phyloP scores from a whole-genome alignment of 2,888 invertebrate genomes.

The Xylota sylvarum region DNA sequence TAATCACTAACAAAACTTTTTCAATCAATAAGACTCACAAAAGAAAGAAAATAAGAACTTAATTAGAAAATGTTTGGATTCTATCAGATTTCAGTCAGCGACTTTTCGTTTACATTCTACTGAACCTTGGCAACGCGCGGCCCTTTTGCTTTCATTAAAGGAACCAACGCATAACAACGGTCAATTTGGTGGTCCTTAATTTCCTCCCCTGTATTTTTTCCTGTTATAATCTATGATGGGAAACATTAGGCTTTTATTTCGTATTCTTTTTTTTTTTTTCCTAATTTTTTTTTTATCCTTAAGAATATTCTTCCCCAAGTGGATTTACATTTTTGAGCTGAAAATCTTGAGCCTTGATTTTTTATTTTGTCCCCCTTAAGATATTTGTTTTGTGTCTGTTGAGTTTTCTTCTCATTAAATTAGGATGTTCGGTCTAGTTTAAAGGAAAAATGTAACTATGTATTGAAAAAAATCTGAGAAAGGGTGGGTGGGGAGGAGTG shows the following conservation, averaged over 20 bases:
- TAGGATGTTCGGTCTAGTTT: not conserved
- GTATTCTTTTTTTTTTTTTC: not conserved
- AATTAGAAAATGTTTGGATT: slow-evolving; percentile 5
- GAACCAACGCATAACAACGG: not conserved
- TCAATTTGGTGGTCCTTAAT: slow-evolving; percentile 7
- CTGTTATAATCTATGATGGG: slow-evolving; percentile 1
- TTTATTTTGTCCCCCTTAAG: not conserved
- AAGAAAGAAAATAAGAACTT: slow-evolving; percentile 10
- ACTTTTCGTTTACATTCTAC: not conserved
- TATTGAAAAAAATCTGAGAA: not conserved
- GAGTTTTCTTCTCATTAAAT: slow-evolving; percentile 17
- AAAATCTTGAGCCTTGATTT: not conserved
- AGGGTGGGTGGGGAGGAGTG: not conserved
- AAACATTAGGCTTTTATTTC: slow-evolving; percentile 2
- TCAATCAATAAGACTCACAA: slow-evolving; percentile 5
- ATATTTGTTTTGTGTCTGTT: not conserved
- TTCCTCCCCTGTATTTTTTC: not conserved
- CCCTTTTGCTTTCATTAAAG: not conserved
- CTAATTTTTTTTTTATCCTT: slow-evolving; percentile 1
- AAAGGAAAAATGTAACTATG: not conserved
- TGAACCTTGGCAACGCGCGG: not conserved
- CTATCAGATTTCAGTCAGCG: slow-evolving; percentile 26
- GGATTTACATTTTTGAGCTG: not conserved
- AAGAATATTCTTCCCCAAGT: not conserved
- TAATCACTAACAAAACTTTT: slow-evolving; percentile 39